Conservation (phyloP, 2,113 vertebrate genomes). For the Elgaria multicarinata region DNA sequence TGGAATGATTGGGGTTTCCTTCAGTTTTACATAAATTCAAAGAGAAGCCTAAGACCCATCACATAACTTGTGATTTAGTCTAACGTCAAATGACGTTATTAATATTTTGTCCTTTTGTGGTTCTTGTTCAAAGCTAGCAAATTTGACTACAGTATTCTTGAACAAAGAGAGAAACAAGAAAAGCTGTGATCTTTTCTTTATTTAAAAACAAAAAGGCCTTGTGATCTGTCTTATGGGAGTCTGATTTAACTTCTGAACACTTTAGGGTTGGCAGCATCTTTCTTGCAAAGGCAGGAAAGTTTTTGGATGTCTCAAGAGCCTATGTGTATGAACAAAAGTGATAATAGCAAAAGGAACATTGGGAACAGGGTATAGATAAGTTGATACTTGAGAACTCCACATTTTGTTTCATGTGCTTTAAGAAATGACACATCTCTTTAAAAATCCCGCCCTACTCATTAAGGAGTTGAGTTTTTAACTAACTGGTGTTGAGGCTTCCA, state of each 20-base stretch:
- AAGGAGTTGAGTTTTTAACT: no score
- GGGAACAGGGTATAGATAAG: rapidly evolving
- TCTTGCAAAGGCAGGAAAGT: background rate
- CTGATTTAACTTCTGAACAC: background rate
- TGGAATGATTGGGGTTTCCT: background rate
- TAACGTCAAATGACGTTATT: background rate
- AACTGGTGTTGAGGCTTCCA: background rate
- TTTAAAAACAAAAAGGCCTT: background rate
- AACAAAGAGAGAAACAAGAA: background rate
- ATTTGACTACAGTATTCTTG: background rate
- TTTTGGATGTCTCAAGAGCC: background rate
- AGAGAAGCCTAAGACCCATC: no score
- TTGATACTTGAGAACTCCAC: rapidly evolving
- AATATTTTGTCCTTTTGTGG: background rate
- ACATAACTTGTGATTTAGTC: background rate
- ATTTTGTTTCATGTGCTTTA: background rate
- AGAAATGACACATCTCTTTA: rapidly evolving
- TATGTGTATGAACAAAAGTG: rapidly evolving
- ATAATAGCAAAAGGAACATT: background rate
- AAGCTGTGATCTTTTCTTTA: background rate
- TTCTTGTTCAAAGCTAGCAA: background rate
- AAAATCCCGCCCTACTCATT: background rate
- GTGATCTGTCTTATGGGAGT: background rate
- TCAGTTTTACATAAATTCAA: background rate
- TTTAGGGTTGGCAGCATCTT: background rate